Conservation (phyloP, 2,888 invertebrate species). For the Coelopa pilipes region DNA sequence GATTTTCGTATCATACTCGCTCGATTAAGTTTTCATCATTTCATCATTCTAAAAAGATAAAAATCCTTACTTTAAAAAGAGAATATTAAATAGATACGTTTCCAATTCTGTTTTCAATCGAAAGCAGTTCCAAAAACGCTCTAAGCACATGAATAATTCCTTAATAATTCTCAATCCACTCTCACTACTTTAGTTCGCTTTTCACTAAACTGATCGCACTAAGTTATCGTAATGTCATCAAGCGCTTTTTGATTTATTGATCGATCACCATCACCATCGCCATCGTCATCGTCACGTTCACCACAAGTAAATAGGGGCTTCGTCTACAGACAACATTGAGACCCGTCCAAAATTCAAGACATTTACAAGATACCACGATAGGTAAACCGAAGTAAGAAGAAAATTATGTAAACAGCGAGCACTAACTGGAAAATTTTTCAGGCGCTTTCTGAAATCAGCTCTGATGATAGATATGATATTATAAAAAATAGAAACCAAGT, state of each 20-base stretch:
- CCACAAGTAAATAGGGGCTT: slow-evolving; percentile 39
- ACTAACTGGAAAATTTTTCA: background rate
- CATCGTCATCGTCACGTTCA: slow-evolving; percentile 30
- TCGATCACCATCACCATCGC: slow-evolving; percentile 8
- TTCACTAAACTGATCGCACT: background rate
- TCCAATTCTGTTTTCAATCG: background rate
- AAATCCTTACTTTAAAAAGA: too few relatives aligned
- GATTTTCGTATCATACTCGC: too few relatives aligned
- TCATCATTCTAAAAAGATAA: too few relatives aligned
- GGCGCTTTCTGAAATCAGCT: background rate
- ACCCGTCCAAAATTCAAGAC: slow-evolving; percentile 55
- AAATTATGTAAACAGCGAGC: background rate
- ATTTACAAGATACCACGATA: slow-evolving; percentile 31
- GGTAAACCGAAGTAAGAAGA: slow-evolving; percentile 41
- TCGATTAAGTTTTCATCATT: too few relatives aligned
- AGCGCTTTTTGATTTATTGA: background rate
- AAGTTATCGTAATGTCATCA: slow-evolving; percentile 39
- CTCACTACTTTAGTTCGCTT: too few relatives aligned
- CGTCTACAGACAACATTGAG: slow-evolving; percentile 48
- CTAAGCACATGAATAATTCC: background rate
- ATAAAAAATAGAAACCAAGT: background rate
- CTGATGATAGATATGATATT: slow-evolving; percentile 1
- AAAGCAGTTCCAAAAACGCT: background rate
- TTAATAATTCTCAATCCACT: too few relatives aligned
- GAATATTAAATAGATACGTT: background rate